Evolutionary conservation across 1,140 invertebrate species (phyloP), one percentile per base, ranked within the genome.

Genomic region (Marisa cornuarietis): DNA sequence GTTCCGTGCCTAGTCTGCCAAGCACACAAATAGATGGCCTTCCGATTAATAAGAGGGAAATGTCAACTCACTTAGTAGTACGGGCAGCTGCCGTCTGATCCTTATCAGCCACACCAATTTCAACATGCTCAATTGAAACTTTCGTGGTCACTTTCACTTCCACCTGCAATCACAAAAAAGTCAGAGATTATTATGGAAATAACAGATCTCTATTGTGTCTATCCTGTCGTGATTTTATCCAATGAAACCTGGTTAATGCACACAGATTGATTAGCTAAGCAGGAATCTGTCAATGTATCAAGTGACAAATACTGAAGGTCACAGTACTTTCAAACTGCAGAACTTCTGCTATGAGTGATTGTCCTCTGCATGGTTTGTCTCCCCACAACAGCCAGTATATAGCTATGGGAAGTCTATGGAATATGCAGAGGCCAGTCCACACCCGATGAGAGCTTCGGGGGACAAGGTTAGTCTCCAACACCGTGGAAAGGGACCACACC

Each of bases 81-180:
- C 95, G 95, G 14, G 88, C 81, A 69, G 86, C 87, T 18, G 86
- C 84, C 11, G 84, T 82, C 83, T 91, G 90, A 92, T 99, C 97
- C 11, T 95, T 94, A 91, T 98, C 97, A 24, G 94, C 95, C 51
- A 97, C 94, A n/a, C 96, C 96, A 81, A 99, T 93, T 89, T 98
- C 96, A 52, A 97, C 92, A 82, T 93, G 94, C 84, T 95, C 94
- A 1, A 98, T 92, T 79, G 93, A 92, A 8, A 97, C 91, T 74
- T 92, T 86, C 8, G 91, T 92, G 52, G 91, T 92, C 6, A 92
- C 90, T 82, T 92, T 92, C 7, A 91, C 87, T 51, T 87, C 83
- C 42, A 92, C 87, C 87, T 90, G 84, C 54, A 76, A 82, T 76
- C 24, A 79, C 9, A 42, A 42, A 42, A 42, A 42, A 42, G 31